phyloP scores from a whole-genome alignment of 2,113 vertebrate species.

The Xerus inauris region DNA sequence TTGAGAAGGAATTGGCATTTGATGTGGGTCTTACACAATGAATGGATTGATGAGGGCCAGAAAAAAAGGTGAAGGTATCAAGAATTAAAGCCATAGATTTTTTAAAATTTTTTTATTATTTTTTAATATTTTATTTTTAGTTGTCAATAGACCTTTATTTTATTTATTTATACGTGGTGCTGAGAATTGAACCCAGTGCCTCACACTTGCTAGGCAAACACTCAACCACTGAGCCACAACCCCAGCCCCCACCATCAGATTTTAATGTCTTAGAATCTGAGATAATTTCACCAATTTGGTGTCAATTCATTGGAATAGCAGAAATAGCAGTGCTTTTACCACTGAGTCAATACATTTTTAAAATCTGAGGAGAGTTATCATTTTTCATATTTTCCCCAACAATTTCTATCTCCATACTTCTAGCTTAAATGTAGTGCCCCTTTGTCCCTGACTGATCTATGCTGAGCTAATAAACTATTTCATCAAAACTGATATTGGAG shows the following conservation, averaged over 20 bases:
- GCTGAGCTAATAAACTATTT: not conserved
- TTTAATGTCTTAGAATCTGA: not conserved
- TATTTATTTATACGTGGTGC: too few species aligned
- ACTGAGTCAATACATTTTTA: not conserved
- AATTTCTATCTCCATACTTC: not conserved
- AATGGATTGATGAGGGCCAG: not conserved
- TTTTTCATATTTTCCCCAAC: not conserved
- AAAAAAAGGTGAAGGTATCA: not conserved
- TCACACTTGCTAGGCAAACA: too few species aligned
- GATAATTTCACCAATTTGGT: not conserved
- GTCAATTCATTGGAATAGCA: not conserved
- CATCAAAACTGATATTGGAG: not conserved
- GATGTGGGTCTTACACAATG: not conserved
- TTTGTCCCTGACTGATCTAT: not conserved
- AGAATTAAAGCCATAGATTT: slow-evolving; percentile 3
- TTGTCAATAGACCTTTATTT: too few species aligned
- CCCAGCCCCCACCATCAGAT: not conserved
- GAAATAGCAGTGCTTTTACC: not conserved
- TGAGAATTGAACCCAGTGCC: too few species aligned
- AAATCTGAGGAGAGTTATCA: not conserved
- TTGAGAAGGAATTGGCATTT: not conserved
- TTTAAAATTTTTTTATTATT: too few species aligned
- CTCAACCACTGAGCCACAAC: too few species aligned
- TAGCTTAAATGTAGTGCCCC: not conserved
- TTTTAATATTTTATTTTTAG: too few species aligned